These are phyloP conservation scores for Euproctis similis DNA, from an alignment of 2,888 invertebrate species.

Conservation along the genomic window DNA sequence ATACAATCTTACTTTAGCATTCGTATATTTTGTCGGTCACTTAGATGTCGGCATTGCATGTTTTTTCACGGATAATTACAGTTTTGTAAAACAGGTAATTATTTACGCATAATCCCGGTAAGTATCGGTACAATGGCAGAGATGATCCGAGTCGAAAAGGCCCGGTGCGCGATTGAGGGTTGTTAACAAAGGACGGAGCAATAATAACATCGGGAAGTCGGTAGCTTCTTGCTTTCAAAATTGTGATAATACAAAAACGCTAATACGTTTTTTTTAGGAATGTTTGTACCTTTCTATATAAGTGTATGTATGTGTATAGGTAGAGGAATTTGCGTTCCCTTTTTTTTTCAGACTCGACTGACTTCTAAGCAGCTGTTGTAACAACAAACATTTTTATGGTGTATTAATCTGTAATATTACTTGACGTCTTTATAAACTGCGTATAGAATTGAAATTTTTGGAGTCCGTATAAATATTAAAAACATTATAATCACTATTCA, in stretches of 20 bases:
- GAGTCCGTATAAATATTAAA: too few relatives aligned
- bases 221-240: constrained; percentile 70
- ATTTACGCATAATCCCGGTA: constrained; percentile 59
- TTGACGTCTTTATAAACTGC: too few relatives aligned
- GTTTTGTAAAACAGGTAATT: constrained; percentile 69
- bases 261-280: constrained; percentile 31
- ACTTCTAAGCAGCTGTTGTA: constrained; percentile 37
- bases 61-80: constrained; percentile 52
- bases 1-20: constrained; percentile 25
- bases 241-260: constrained; percentile 42
- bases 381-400: constrained; percentile 27
- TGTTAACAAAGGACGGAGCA: constrained; percentile 50
- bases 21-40: constrained; percentile 41
- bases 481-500: too few relatives aligned
- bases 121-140: constrained; percentile 50
- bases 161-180: constrained; percentile 53
- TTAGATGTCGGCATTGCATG: constrained; percentile 39
- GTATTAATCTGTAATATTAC: constrained; percentile 23
- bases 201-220: constrained; percentile 70
- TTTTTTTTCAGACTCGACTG: constrained; percentile 26
- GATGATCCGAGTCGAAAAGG: constrained; percentile 44
- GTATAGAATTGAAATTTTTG: too few relatives aligned
- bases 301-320: too few relatives aligned
- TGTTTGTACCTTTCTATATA: constrained; percentile 30
- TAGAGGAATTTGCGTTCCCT: constrained; percentile 26